A percentile compares a stretch with the other conserved stretches of the same genome.
Conservation (phyloP, 1,140 invertebrate species). For the Heliconius hewitsoni region DNA sequence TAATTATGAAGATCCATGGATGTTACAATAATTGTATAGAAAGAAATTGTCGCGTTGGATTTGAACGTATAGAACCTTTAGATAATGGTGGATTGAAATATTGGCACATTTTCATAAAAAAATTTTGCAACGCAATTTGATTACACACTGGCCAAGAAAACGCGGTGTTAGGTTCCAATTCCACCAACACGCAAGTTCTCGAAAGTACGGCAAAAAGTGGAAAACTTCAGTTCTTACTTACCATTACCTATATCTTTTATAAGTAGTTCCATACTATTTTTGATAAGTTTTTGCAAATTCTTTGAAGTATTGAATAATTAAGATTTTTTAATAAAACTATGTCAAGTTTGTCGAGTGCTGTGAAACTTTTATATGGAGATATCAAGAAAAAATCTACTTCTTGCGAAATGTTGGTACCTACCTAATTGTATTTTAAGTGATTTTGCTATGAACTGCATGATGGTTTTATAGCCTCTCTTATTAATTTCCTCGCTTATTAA, state of each 20-base stretch:
- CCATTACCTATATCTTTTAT: too few relatives aligned
- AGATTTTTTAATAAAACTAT: constrained; percentile 29
- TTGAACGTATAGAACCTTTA: neutral
- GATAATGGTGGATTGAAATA: too few relatives aligned
- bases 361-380: constrained; percentile 27
- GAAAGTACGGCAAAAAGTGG: too few relatives aligned
- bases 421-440: neutral
- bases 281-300: too few relatives aligned
- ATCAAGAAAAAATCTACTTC: constrained; percentile 29
- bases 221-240: too few relatives aligned
- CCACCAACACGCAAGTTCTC: too few relatives aligned
- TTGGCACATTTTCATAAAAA: too few relatives aligned
- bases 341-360: constrained; percentile 10
- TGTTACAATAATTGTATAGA: neutral
- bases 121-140: too few relatives aligned
- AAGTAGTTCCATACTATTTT: too few relatives aligned
- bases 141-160: too few relatives aligned
- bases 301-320: constrained; percentile 12
- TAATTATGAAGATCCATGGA: neutral
- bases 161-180: too few relatives aligned
- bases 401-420: constrained; percentile 23
- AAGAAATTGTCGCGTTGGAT: neutral
- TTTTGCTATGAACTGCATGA: neutral
- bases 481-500: too few relatives aligned
- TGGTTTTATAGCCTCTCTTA: neutral